Evolutionary conservation across 1,140 invertebrate species (phyloP), one percentile per base, ranked within the genome.

Genomic region (Drosophila ananassae): DNA sequence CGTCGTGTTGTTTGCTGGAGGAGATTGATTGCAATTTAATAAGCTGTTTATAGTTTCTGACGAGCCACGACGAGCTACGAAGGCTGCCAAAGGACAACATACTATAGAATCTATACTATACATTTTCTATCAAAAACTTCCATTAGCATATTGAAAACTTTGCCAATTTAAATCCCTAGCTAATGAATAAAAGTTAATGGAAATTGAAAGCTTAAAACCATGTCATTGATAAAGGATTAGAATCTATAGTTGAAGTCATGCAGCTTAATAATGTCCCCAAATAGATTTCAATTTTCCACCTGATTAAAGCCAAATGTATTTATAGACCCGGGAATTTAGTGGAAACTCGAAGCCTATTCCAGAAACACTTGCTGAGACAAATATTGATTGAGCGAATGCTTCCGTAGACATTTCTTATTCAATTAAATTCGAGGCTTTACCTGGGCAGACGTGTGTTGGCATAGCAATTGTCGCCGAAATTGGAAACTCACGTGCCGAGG

Each of bases 401-500:
- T 44, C 24, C 59, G 34, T 52, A 22, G 64, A 28, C 51, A 69
- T 69, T 69, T 69, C 62, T 50, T 69, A 56, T 69, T 69, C 52
- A 69, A 69, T 69, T 69, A 69, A 69, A 69, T 57, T 68, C 21
- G 30, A 56, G 28, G 44, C 68, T 25, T 60, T 62, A 44, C 41
- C 71, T 47, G 69, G 13, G 53, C 22, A 57, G 53, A 64, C 71
- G 72, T 57, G 68, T 72, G 64, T 69, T 69, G 66, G 64, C 66
- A 69, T 57, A 50, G 66, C 66, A 68, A 69, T 69, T 69, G 66
- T 71, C 73, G 59, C 54, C 60, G 59, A 80, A 80, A 68, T 75
- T 69, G 67, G 58, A 85, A 63, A 60, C 58, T 69, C 72, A 85
- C 81, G 81, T 77, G 80, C 66, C 48, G 48, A 54, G 58, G 60